phyloP scores from a whole-genome alignment of 2,797 vertebrate genomes.

The Schizothorax lantsangensis region DNA sequence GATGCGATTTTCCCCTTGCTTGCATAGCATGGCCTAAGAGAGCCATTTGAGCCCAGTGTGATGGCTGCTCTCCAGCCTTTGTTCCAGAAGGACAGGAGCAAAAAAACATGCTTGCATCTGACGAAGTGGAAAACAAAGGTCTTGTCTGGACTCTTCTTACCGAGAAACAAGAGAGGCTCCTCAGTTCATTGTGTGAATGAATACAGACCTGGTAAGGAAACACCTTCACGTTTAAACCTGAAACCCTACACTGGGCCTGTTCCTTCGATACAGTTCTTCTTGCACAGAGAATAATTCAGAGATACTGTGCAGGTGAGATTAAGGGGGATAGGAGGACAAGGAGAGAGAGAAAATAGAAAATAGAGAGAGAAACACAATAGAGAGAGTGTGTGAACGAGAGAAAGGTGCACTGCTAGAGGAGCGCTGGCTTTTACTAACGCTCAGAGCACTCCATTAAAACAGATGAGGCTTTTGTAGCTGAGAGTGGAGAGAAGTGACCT shows the following conservation, averaged over 20 bases:
- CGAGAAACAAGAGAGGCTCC: slow-evolving; percentile 64
- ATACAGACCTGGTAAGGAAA: slow-evolving; percentile 64
- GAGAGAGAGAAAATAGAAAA: slow-evolving; percentile 35
- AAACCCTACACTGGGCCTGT: slow-evolving; percentile 53
- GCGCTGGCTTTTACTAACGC: slow-evolving; percentile 52
- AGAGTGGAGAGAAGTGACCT: slow-evolving; percentile 63
- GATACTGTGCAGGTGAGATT: slow-evolving; percentile 40
- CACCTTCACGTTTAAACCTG: slow-evolving; percentile 64
- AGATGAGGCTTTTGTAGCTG: slow-evolving; percentile 62
- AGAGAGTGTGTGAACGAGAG: slow-evolving; percentile 57
- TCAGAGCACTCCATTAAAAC: slow-evolving; percentile 61
- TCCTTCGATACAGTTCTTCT: slow-evolving; percentile 59
- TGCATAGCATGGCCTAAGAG: slow-evolving; percentile 45
- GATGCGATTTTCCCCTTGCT: slow-evolving; percentile 49
- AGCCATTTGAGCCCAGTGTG: slow-evolving; percentile 41
- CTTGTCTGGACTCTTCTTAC: slow-evolving; percentile 63
- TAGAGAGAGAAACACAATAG: slow-evolving; percentile 53
- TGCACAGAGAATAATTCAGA: slow-evolving; percentile 61
- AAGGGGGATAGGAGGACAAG: slow-evolving; percentile 37
- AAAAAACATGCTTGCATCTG: slow-evolving; percentile 58
- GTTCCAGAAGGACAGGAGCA: slow-evolving; percentile 49
- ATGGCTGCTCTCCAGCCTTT: slow-evolving; percentile 59
- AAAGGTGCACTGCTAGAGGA: slow-evolving; percentile 51
- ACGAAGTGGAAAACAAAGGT: slow-evolving; percentile 66
- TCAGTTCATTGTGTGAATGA: slow-evolving; percentile 60